phyloP scores from a whole-genome alignment of 1,140 invertebrate species.

The Colletes gigas region DNA sequence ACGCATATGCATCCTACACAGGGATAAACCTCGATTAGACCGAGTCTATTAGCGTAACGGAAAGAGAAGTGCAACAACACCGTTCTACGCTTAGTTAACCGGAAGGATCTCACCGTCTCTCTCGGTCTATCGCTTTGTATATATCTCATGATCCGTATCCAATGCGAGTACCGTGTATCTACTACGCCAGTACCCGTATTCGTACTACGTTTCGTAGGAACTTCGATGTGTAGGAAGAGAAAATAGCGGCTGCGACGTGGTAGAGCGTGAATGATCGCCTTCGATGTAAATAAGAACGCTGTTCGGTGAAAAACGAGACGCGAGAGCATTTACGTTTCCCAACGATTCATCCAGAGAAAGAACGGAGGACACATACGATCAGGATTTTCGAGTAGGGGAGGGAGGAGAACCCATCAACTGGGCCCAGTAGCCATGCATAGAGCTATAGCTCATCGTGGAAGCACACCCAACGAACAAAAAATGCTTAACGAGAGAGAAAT shows the following conservation, averaged over 20 bases:
- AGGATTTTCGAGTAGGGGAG: neutral
- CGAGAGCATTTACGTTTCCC: neutral
- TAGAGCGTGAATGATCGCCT: neutral
- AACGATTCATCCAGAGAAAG: slow-evolving; percentile 10
- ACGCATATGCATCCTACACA: slow-evolving; percentile 59
- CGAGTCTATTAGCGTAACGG: slow-evolving; percentile 45
- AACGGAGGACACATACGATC: slow-evolving; percentile 20
- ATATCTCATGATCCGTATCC: slow-evolving; percentile 33
- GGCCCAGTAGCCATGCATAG: too few species aligned
- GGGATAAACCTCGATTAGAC: slow-evolving; percentile 56
- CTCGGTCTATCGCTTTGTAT: slow-evolving; percentile 41
- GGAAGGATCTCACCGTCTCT: neutral
- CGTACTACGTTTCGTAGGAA: neutral
- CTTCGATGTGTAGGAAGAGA: neutral
- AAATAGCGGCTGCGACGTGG: neutral
- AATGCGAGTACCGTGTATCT: slow-evolving; percentile 16
- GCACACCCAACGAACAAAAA: too few species aligned
- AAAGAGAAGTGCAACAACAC: slow-evolving; percentile 30
- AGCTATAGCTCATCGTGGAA: too few species aligned
- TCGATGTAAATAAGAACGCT: slow-evolving; percentile 20
- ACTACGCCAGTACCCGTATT: neutral
- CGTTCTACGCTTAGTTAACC: neutral
- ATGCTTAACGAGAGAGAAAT: too few species aligned
- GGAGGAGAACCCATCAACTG: too few species aligned
- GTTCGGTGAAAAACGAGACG: slow-evolving; percentile 8